Evolutionary conservation across 2,797 vertebrate species (phyloP).

Genomic region (Synaphobranchus kaupii): DNA sequence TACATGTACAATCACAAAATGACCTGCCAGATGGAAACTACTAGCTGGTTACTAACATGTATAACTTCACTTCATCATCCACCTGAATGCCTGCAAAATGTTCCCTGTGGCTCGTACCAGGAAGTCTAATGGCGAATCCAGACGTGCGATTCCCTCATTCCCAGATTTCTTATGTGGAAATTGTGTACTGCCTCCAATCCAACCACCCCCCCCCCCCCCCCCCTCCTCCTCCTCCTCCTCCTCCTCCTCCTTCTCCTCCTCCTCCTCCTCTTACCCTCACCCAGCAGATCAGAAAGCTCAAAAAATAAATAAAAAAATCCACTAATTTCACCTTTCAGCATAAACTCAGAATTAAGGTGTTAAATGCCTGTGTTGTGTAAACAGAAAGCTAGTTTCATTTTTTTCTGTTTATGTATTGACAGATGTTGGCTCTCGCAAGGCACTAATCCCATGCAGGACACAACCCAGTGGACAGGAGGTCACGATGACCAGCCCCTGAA

Average conservation of each 20-base stretch:
- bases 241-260: too few species aligned
- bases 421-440: conserved; percentile 23
- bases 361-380: conserved; percentile 25
- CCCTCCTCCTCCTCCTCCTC: too few species aligned
- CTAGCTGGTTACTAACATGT: not conserved
- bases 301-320: not conserved
- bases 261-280: not conserved
- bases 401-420: conserved; percentile 25
- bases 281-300: not conserved
- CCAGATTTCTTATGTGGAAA: not conserved
- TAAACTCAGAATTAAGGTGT: not conserved
- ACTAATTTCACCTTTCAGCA: not conserved
- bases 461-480: not conserved
- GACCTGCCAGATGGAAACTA: not conserved
- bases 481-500: not conserved
- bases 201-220: too few species aligned
- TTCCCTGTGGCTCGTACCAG: not conserved
- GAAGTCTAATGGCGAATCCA: not conserved
- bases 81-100: not conserved
- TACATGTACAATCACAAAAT: not conserved
- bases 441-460: conserved; percentile 13
- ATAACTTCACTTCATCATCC: not conserved
- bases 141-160: not conserved
- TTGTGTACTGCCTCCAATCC: not conserved
- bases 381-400: conserved; percentile 26